Percentiles rank a stretch among this genome's conserved stretches.
phyloP scores from a whole-genome alignment of 2,797 vertebrate genomes.

The Vultur gryphus region DNA sequence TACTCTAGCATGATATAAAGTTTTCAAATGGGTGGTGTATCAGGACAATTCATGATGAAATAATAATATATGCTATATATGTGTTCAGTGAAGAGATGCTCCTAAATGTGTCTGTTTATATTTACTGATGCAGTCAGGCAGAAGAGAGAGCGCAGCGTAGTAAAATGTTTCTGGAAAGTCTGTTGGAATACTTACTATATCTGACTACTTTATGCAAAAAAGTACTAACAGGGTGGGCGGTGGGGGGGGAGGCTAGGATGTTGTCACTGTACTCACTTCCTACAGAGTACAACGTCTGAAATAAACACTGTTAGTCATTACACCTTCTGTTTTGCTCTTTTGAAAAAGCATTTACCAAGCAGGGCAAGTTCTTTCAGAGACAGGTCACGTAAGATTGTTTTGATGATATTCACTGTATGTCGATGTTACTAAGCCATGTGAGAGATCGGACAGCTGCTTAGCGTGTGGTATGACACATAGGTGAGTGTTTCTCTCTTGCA shows the following conservation, averaged over 20 bases:
- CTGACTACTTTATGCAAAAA: background rate
- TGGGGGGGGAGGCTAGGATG: background rate
- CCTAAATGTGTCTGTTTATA: background rate
- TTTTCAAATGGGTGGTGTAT: background rate
- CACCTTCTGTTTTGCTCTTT: background rate
- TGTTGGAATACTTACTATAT: background rate
- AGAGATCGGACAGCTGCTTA: background rate
- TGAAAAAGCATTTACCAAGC: background rate
- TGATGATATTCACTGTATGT: background rate
- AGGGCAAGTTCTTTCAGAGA: background rate
- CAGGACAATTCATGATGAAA: background rate
- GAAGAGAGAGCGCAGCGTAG: background rate
- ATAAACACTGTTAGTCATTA: background rate
- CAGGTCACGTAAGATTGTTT: background rate
- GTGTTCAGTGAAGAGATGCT: background rate
- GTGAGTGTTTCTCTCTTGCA: background rate
- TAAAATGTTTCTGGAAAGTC: background rate
- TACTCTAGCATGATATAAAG: background rate
- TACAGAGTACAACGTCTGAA: background rate
- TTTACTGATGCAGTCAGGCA: background rate
- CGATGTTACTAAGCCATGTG: slow-evolving; percentile 6
- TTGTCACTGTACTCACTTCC: background rate
- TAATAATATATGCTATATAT: fast-evolving
- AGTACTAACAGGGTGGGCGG: background rate
- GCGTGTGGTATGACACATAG: background rate